Evolutionary conservation across 2,797 vertebrate genomes (phyloP).

Genomic region (Lepidocolaptes lacrymiger): DNA sequence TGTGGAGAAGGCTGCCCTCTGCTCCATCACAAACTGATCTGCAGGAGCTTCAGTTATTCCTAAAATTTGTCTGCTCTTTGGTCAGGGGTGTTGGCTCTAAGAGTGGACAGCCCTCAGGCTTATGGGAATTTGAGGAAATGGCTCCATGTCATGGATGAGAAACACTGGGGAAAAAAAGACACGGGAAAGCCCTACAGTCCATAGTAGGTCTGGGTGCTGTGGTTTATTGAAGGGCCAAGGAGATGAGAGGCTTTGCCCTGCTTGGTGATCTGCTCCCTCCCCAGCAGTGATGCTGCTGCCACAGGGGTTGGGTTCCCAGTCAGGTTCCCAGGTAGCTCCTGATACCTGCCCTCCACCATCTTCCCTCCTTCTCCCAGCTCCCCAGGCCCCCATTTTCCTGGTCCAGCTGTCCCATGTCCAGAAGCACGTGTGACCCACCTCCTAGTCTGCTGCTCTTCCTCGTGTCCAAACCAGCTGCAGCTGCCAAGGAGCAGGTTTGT

Average conservation of each 20-base stretch:
- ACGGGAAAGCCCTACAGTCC: rapidly evolving
- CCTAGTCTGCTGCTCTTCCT: rapidly evolving
- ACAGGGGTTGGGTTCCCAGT: background rate
- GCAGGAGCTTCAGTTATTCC: background rate
- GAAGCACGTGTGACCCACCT: rapidly evolving
- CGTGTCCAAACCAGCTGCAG: background rate
- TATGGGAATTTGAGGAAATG: background rate
- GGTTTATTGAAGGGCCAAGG: rapidly evolving
- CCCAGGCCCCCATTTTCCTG: background rate
- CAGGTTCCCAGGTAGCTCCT: no score
- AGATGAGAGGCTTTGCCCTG: background rate
- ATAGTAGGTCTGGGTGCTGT: background rate
- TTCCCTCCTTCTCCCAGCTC: background rate
- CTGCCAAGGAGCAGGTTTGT: background rate
- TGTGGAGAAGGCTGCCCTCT: background rate
- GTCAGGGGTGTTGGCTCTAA: background rate
- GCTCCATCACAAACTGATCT: background rate
- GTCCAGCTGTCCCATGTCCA: rapidly evolving
- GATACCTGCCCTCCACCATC: background rate
- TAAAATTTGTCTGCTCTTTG: background rate
- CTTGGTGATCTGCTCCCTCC: background rate
- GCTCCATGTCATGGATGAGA: background rate
- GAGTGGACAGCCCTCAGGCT: background rate
- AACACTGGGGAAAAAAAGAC: background rate
- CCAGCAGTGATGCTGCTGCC: background rate